These are phyloP conservation scores for Phalacrocorax aristotelis DNA, from an alignment of 2,113 vertebrate genomes.

Conservation along the genomic window DNA sequence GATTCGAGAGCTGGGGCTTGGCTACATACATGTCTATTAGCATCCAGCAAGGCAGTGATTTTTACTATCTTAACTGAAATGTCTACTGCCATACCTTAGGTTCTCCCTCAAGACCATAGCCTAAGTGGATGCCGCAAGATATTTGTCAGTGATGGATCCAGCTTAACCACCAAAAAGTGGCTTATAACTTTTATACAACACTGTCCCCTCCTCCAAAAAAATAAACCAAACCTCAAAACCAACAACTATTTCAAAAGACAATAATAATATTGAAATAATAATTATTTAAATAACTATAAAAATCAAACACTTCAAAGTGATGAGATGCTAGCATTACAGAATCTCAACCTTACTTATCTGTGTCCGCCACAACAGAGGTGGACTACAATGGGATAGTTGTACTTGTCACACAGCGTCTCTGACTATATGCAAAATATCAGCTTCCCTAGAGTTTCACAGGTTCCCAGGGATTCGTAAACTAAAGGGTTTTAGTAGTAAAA, in stretches of 20 bases:
- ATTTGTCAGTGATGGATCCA: neutral
- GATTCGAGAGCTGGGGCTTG: neutral
- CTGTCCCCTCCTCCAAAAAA: too few relatives aligned
- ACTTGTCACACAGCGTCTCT: neutral
- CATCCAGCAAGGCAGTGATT: neutral
- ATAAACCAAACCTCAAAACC: neutral
- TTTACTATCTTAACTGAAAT: neutral
- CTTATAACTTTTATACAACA: neutral
- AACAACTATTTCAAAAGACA: neutral
- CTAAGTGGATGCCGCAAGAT: rapidly evolving
- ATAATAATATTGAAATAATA: neutral
- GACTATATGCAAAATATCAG: neutral
- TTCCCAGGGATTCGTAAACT: neutral
- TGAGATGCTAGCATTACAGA: neutral
- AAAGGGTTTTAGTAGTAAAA: too few relatives aligned
- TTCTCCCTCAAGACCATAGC: neutral
- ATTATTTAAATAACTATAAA: neutral
- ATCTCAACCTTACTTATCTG: neutral
- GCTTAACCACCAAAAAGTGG: neutral
- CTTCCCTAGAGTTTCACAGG: neutral
- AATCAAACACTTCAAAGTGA: neutral
- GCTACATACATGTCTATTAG: neutral
- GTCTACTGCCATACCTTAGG: neutral
- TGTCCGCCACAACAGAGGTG: neutral
- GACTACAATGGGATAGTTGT: neutral